Evolutionary conservation across 2,888 invertebrate genomes (phyloP), one percentile per base, ranked within the genome.

Genomic region (Rotaria magnacalcarata): DNA sequence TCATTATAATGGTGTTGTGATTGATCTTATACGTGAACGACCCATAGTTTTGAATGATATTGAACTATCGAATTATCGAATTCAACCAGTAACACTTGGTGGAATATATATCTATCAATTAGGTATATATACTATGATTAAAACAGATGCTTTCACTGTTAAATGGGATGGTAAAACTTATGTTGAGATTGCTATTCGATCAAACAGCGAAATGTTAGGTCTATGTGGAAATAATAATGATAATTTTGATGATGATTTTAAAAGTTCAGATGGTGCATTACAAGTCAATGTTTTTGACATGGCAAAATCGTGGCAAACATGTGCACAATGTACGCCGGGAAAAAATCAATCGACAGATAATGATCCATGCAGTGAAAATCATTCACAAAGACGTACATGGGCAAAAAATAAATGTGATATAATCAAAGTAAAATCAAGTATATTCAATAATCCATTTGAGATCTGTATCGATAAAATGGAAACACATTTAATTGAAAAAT

Each of bases 131-230:
- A 93, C 95, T 16, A 94, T 94, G 89, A 92, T 95, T n/a, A 95
- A 95, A 50, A 75, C 87, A 89, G 93, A 94, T 0, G 93, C 94
- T 74, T 91, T 95, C 2, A 95, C 94, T 21, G 90, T 96, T 87
- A 94, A 95, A 89, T 96, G 96, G 96, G 96, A 96, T 90, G 95
- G 96, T 89, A 94, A 94, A 75, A 75, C 41, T 7, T 56, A 94
- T 95, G 27, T 92, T 95, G 85, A 94, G 95, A 43, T 94, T 95
- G 89, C 93, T 96, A 5, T 94, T 93, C 89, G 91, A 94, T 67
- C n/a, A 54, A 52, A 41, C 10, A 86, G 85, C 54, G 56, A 84
- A 84, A 84, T 86, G 43, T 50, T 58, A 27, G 86, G 86, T 75
- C 54, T 86, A 24, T 86, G 86, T 50, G 86, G 86, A 24, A 75